Evolutionary conservation across 2,888 invertebrate genomes (phyloP).

Genomic region (Platycheirus albimanus): DNA sequence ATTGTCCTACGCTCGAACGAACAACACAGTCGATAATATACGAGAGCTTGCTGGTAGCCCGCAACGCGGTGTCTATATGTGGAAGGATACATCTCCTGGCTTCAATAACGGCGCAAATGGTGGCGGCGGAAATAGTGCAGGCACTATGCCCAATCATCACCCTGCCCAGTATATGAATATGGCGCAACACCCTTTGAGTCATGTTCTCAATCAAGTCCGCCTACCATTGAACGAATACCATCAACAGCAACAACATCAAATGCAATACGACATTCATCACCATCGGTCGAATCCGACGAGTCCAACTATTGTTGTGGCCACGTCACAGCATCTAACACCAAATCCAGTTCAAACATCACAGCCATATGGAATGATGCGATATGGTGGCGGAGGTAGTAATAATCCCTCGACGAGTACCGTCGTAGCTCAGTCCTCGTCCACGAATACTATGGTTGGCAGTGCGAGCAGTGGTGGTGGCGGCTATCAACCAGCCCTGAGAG

Average conservation of each 20-base stretch:
- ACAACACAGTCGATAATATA: conserved; percentile 92
- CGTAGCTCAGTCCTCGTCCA: conserved; percentile 66
- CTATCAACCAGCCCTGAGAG: conserved; percentile 86
- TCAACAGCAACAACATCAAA: conserved; percentile 80
- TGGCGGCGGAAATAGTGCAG: conserved; percentile 79
- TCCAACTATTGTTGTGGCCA: conserved; percentile 85
- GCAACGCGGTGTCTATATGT: conserved; percentile 91
- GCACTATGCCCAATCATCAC: conserved; percentile 80
- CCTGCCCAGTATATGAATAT: conserved; percentile 79
- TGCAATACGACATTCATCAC: conserved; percentile 83
- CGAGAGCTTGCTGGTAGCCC: conserved; percentile 94
- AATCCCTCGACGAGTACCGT: conserved; percentile 69
- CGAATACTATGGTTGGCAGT: conserved; percentile 74
- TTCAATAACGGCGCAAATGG: conserved; percentile 79
- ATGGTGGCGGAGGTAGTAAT: conserved; percentile 76
- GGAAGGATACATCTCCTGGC: conserved; percentile 90
- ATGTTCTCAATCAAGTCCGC: conserved; percentile 80
- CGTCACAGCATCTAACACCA: conserved; percentile 77
- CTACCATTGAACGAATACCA: conserved; percentile 77
- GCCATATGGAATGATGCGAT: conserved; percentile 80
- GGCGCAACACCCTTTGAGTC: conserved; percentile 79
- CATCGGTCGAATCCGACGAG: conserved; percentile 90
- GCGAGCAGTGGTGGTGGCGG: conserved; percentile 78
- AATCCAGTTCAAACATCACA: conserved; percentile 78
- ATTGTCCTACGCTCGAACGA: conserved; percentile 87